A percentile compares a stretch with the other conserved stretches of the same genome.
Conservation (phyloP, 2,113 vertebrate species). For the Petromus typicus region DNA sequence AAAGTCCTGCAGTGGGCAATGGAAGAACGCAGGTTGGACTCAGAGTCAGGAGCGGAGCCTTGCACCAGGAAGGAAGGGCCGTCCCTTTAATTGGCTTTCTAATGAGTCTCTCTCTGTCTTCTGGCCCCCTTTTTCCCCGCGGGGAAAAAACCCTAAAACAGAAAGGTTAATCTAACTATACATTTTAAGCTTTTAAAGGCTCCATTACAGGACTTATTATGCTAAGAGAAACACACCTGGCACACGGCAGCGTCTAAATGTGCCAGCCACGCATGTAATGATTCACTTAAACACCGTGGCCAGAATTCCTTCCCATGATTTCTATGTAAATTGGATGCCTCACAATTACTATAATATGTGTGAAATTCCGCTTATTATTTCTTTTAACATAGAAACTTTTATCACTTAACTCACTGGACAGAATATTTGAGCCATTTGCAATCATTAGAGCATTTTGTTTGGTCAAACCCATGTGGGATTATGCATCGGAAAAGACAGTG, state of each 20-base stretch:
- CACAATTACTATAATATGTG: slow-evolving; percentile 94
- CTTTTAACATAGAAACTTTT: slow-evolving; percentile 91
- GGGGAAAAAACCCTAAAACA: slow-evolving; percentile 80
- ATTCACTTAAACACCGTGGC: slow-evolving; percentile 91
- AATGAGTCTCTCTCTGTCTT: slow-evolving; percentile 82
- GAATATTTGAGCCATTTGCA: slow-evolving; percentile 90
- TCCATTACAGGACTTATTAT: slow-evolving; percentile 92
- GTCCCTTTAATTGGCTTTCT: slow-evolving; percentile 85
- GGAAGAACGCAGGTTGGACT: slow-evolving; percentile 45
- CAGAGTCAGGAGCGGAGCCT: slow-evolving; percentile 53
- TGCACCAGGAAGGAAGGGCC: slow-evolving; percentile 43
- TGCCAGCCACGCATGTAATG: slow-evolving; percentile 91
- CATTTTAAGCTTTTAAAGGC: slow-evolving; percentile 94
- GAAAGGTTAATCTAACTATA: slow-evolving; percentile 94
- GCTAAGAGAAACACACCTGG: slow-evolving; percentile 90
- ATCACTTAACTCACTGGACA: slow-evolving; percentile 90
- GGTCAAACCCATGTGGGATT: slow-evolving; percentile 88
- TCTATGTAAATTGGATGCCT: slow-evolving; percentile 94
- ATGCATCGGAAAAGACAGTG: slow-evolving; percentile 84
- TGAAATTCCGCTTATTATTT: slow-evolving; percentile 93
- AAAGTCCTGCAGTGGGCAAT: slow-evolving; percentile 56
- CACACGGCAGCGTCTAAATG: slow-evolving; percentile 89
- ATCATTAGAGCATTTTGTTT: slow-evolving; percentile 91
- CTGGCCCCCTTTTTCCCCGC: slow-evolving; percentile 56
- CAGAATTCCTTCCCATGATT: slow-evolving; percentile 91